Base-by-base conservation (phyloP, 1,140 invertebrate genomes). In the Brachionus paranguensis region DNA sequence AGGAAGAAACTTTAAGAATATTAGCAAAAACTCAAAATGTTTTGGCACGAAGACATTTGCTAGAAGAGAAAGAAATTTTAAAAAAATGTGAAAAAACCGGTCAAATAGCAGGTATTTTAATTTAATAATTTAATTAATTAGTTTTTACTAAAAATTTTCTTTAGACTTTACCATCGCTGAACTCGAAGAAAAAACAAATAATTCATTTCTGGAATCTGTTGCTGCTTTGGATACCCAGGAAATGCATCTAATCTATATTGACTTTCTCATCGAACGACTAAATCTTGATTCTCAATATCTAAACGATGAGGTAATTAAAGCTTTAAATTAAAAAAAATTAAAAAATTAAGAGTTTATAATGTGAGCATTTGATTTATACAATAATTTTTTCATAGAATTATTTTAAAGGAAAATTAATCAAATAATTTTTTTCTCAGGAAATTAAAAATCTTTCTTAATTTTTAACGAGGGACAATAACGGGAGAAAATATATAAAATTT, bases 111-210 rank as follows among this genome's bases (percentile, higher is more conserved):
- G 78, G 78, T 81, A 24, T 17, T 43, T 27, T 14, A 7, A 72
- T 37, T 27, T 4, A 17, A 47, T 27, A 1, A 65, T 4, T 29
- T 20, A 65, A 65, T 6, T 29, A 27, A 8, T 27, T 10, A 10
- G 10, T 33, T 24, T 29, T 65, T 24, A 65, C 2, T 37, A 33
- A 68, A 33, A 14, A 14, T 12, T 68, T 4, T 14, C 20, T 43
- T 72, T 17, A 81, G 78, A 81, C 14, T 81, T 81, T 81, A 68
- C 78, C 10, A 68, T 81, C 12, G 64, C 64, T 20, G 78, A 81
- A 10, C 33, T 81, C 20, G 78, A 81, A 27, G 64, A 81, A 41
- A 60, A 81, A 81, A 27, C 78, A 11, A 81, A 81, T 20, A 41
- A 33, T 17, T 10, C 53, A 11, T 81, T 43, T 68, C 27, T 81